Conservation (phyloP, 2,888 invertebrate species). For the Leucophenga montana region DNA sequence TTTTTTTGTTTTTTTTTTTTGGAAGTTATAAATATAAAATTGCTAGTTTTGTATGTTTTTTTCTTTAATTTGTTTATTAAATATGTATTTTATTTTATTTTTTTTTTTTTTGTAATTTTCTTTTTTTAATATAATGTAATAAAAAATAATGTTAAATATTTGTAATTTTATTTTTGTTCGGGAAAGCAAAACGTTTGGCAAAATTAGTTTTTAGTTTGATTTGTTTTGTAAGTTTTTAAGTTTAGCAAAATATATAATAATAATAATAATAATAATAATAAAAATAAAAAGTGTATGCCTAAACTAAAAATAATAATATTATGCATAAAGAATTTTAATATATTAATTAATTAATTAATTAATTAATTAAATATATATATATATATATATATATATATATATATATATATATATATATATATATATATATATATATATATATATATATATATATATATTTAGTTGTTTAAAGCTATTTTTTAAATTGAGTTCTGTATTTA, state of each 20-base stretch:
- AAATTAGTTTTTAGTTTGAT: constrained; percentile 65
- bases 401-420: too few species aligned
- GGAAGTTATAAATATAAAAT: not conserved
- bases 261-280: constrained; percentile 44
- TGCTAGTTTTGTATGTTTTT: not conserved
- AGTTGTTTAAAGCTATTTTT: constrained; percentile 4
- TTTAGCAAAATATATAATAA: constrained; percentile 68
- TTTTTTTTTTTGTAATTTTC: constrained; percentile 32
- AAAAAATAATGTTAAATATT: constrained; percentile 63
- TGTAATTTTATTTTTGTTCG: constrained; percentile 62
- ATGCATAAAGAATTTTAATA: not conserved
- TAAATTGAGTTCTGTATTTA: not conserved
- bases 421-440: constrained; percentile 12
- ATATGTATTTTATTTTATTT: not conserved
- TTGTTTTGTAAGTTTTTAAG: constrained; percentile 66
- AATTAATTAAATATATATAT: too few species aligned
- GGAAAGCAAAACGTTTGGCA: constrained; percentile 71
- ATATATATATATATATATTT: constrained; percentile 28
- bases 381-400: too few species aligned
- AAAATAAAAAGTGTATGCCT: not conserved
- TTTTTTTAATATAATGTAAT: constrained; percentile 36
- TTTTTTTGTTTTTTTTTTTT: not conserved
- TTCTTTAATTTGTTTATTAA: constrained; percentile 13
- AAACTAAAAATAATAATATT: constrained; percentile 44
- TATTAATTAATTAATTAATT: too few species aligned